Conservation (phyloP, 2,113 vertebrate genomes). For the Copsychus sechellarum region DNA sequence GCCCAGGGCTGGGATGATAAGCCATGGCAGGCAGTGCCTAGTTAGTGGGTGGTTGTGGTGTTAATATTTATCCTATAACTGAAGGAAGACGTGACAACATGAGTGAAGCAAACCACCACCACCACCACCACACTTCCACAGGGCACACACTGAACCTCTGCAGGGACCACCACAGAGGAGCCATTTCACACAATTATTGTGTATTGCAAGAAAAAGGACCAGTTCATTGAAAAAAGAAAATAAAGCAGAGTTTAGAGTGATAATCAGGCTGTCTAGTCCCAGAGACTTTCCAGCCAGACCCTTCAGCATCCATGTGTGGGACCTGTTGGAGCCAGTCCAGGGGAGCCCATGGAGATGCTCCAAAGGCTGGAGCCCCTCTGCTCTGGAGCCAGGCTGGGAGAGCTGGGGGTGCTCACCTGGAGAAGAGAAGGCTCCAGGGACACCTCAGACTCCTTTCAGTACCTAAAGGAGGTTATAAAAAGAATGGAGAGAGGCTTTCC, state of each 20-base stretch:
- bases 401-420: background rate
- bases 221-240: background rate
- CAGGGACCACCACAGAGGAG: background rate
- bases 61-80: constrained; percentile 48
- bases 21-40: constrained; percentile 37
- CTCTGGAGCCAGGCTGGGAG: background rate
- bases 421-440: too few relatives aligned
- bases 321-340: background rate
- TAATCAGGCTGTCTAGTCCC: background rate
- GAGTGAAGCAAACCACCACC: background rate
- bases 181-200: background rate
- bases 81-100: constrained; percentile 44
- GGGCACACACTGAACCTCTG: background rate
- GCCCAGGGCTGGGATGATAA: constrained; percentile 10
- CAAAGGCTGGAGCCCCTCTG: background rate
- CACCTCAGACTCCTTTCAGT: too few relatives aligned
- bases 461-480: too few relatives aligned
- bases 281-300: background rate
- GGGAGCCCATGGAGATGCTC: rapidly evolving
- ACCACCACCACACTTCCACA: background rate
- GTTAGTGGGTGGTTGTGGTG: constrained; percentile 41
- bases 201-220: background rate
- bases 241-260: background rate
- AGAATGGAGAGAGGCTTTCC: too few relatives aligned
- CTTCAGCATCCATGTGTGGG: rapidly evolving